Base-by-base conservation (phyloP, 2,797 vertebrate genomes). In the Catamblyrhynchus diadema region DNA sequence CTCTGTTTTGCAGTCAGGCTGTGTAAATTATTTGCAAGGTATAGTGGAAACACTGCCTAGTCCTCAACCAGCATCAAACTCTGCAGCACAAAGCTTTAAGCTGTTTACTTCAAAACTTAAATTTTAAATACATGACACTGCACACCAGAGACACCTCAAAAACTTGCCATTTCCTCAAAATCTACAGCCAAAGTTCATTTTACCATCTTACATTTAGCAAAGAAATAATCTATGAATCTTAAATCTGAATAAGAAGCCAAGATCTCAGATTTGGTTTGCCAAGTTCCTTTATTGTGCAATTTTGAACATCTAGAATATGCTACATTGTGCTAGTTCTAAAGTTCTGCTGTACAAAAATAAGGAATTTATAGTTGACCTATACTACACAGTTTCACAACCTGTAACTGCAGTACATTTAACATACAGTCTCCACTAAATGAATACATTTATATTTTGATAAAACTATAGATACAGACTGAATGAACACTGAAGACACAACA, bases 291-390 rank as follows among this genome's bases (percentile, higher is more conserved):
- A 99, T 98, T 98, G 98, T 98, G 92, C 97, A 97, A 97, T 98
- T 97, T 97, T 98, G 98, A 98, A 98, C 98, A 98, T 97, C 98
- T 98, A 98, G 96, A 97, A 98, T 98, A 97, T 95, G 98, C 98
- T 98, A 98, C 98, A 98, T 97, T 96, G 85, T 96, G 97, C 98
- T 98, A 98, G 94, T 97, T 97, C 97, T 98, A 96, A 95, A 97
- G 97, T 98, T 98, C 97, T 98, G 97, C 98, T 98, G 95, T 98
- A 99, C 98, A 98, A 99, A 99, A 98, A 98, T 98, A 98, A 98
- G 96, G 97, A 97, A 95, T 98, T 98, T 98, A 93, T 95, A 96
- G 93, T 97, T 98, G 96, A 94, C 96, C 98, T 98, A 94, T 95
- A 51, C 97, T 97, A 97, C 96, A 98, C 97, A 98, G 94, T 98